A percentile compares a stretch with the other conserved stretches of the same genome.
Conservation (phyloP, 1,140 invertebrate species). For the Drosophila bifasciata region DNA sequence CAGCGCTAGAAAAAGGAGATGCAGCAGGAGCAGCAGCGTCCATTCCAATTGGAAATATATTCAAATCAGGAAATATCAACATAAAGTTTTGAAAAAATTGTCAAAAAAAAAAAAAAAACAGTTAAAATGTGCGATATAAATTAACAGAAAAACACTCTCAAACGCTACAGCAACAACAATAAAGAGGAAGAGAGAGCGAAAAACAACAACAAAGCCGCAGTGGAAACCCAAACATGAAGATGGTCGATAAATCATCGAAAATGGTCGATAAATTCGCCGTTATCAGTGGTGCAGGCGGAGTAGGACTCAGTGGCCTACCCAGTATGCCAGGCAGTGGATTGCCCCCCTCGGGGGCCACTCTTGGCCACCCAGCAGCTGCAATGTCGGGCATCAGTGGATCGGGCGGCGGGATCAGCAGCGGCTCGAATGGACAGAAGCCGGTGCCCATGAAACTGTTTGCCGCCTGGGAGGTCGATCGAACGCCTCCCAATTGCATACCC, state of each 20-base stretch:
- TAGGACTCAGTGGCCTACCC: conserved; percentile 18
- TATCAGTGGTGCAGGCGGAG: conserved; percentile 49
- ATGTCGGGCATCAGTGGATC: conserved; percentile 27
- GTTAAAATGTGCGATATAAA: conserved; percentile 56
- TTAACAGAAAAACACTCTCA: conserved; percentile 37
- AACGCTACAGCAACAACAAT: conserved; percentile 15
- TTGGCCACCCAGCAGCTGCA: conserved; percentile 31
- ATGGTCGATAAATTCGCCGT: conserved; percentile 80
- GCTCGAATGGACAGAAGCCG: conserved; percentile 87
- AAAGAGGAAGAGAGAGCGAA: conserved; percentile 15
- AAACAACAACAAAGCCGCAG: conserved; percentile 33
- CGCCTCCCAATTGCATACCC: conserved; percentile 97
- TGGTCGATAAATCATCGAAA: conserved; percentile 82
- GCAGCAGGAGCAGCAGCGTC: too few species aligned
- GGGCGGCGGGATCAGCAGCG: conserved; percentile 26
- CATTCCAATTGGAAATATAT: conserved; percentile 4
- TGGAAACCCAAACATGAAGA: conserved; percentile 68
- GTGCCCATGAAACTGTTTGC: conserved; percentile 99
- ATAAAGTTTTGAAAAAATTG: conserved; percentile 10
- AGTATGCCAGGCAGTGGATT: conserved; percentile 20
- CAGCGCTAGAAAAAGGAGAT: too few species aligned
- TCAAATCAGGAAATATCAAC: conserved; percentile 16
- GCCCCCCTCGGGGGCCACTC: conserved; percentile 1
- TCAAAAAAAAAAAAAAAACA: conserved; percentile 9
- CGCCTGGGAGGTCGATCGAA: conserved; percentile 98